phyloP scores from a whole-genome alignment of 2,888 invertebrate species.

The Eustalomyia histrio region DNA sequence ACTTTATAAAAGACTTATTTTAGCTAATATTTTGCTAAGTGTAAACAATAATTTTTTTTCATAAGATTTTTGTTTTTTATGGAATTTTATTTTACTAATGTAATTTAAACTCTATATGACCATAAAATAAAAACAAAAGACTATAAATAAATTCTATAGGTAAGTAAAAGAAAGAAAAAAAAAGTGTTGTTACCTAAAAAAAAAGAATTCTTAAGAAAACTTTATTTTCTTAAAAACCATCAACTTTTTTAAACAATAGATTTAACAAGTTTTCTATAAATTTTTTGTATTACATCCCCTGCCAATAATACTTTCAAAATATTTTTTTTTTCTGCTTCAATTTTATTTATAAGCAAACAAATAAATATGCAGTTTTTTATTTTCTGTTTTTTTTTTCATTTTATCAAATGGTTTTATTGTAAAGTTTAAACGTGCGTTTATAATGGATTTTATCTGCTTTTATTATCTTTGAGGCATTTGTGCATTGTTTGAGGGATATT shows the following conservation, averaged over 20 bases:
- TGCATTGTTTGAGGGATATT: conserved; percentile 54
- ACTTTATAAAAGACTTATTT: too few species aligned
- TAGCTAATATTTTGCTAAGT: too few species aligned
- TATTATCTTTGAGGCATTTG: conserved; percentile 60
- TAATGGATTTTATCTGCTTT: conserved; percentile 63
- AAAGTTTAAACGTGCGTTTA: conserved; percentile 65
- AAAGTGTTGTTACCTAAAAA: too few species aligned
- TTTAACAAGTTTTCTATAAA: background rate
- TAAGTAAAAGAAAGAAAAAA: too few species aligned
- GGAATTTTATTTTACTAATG: too few species aligned
- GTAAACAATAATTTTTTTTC: too few species aligned
- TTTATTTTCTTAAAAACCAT: background rate
- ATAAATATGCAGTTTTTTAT: conserved; percentile 15
- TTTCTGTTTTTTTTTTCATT: conserved; percentile 13
- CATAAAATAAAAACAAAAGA: too few species aligned
- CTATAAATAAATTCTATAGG: too few species aligned
- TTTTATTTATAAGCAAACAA: conserved; percentile 55
- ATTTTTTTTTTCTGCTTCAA: conserved; percentile 24
- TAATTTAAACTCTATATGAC: too few species aligned
- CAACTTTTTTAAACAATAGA: background rate
- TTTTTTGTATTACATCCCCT: background rate
- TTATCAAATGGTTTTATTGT: conserved; percentile 38
- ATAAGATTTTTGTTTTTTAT: too few species aligned
- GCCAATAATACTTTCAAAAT: background rate
- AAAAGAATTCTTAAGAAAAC: background rate